Percentiles rank a stretch among this genome's conserved stretches.
Conservation (phyloP, 1,140 invertebrate genomes). For the Dermatophagoides farinae region DNA sequence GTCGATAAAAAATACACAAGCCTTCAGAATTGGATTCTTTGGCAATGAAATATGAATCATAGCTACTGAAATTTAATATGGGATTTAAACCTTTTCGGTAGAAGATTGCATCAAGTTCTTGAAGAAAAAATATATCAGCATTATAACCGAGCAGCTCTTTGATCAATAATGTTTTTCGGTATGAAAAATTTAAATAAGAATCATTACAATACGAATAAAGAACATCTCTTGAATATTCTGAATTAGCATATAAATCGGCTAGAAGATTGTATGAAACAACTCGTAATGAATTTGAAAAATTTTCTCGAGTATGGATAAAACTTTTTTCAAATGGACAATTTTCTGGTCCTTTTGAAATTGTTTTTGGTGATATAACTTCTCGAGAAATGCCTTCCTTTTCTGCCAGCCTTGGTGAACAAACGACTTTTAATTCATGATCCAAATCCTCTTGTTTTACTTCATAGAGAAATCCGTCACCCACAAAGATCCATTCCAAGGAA, state of each 20-base stretch:
- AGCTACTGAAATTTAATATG: constrained; percentile 32
- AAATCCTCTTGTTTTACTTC: constrained; percentile 36
- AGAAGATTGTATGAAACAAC: constrained; percentile 70
- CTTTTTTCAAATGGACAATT: constrained; percentile 55
- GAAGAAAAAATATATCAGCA: constrained; percentile 66
- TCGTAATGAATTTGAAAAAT: constrained; percentile 32
- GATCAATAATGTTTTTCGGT: constrained; percentile 57
- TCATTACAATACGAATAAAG: constrained; percentile 59
- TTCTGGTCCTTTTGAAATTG: constrained; percentile 46
- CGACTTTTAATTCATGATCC: constrained; percentile 40
- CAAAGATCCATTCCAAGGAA: constrained; percentile 28
- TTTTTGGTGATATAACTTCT: constrained; percentile 33
- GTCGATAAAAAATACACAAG: constrained; percentile 38
- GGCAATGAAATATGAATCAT: constrained; percentile 31
- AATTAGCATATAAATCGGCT: constrained; percentile 64
- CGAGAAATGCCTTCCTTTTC: constrained; percentile 20
- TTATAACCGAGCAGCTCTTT: constrained; percentile 71
- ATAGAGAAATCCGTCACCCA: constrained; percentile 37
- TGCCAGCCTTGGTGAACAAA: constrained; percentile 32
- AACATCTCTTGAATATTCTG: constrained; percentile 43
- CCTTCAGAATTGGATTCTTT: constrained; percentile 34
- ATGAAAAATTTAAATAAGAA: constrained; percentile 55
- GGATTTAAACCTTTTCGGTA: constrained; percentile 47
- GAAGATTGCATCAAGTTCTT: constrained; percentile 70
- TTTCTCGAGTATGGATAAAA: constrained; percentile 40